Evolutionary conservation across 2,113 vertebrate genomes (phyloP), one percentile per base, ranked within the genome.

Genomic region (Myotis yumanensis): DNA sequence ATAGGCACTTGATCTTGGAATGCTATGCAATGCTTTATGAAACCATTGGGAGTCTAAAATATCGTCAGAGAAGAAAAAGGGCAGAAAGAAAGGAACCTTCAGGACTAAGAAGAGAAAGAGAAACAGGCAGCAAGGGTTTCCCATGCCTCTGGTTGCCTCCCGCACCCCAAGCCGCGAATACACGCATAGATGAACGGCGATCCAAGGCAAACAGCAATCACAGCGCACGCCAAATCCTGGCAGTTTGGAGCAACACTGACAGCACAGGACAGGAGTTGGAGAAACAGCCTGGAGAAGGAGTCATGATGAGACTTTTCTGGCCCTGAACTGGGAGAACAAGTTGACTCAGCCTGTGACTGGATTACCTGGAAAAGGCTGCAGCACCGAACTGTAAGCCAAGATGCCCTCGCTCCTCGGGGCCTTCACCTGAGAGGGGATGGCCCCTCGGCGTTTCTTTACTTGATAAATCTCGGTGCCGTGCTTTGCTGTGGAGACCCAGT

Each of bases 341-440:
- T 11, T 12, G 15, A 37, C 23, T 23, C 30, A 2, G 28, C 46
- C 30, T 2, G 32, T 5, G 17, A n/a, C 6, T 66, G 48, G 25
- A 43, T 71, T 98, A 98, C 98, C 98, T 98, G 98, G 98, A 72
- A 98, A 97, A 46, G 93, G 35, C 76, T 98, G 98, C 0, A 64
- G 54, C 1, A 69, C 89, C 51, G 97, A 91, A 52, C 87, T 98
- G 94, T 98, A 98, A 11, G 97, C 97, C 92, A 97, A 62, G 43
- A 98, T 91, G 57, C 81, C 92, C 75, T 96, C 79, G 0, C 9
- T 28, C 12, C 80, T 30, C 3, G 9, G 62, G 59, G 12, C 64
- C 71, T 43, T 93, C 57, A 95, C 90, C 15, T 95, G 93, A 57
- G 96, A 96, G 20, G 93, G 16, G 0, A 73, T 32, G 20, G 80